Percentiles rank a stretch among this genome's conserved stretches.
These are phyloP conservation scores for Sciaenops ocellatus DNA, from an alignment of 2,797 vertebrate species.

Conservation along the genomic window DNA sequence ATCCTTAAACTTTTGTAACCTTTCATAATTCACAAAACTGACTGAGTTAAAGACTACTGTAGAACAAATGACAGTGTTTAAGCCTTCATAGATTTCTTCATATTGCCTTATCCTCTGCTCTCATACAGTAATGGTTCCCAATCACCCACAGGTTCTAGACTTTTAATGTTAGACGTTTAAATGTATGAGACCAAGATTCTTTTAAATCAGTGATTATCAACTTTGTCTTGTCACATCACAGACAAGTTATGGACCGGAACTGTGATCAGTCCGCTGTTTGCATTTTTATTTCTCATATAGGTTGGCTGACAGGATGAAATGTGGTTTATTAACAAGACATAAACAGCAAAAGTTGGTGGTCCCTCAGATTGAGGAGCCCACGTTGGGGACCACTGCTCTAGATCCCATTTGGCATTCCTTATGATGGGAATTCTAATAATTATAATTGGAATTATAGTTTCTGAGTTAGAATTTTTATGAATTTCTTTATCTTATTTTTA, in stretches of 20 bases:
- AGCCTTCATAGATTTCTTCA: background rate
- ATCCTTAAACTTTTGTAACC: background rate
- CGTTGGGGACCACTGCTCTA: background rate
- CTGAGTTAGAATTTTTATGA: background rate
- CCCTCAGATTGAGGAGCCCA: too few species aligned
- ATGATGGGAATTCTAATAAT: too few species aligned
- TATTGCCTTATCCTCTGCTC: too few species aligned
- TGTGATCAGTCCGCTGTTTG: background rate
- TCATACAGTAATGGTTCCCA: too few species aligned
- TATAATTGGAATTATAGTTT: too few species aligned
- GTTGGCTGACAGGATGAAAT: background rate
- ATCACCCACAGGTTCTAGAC: background rate
- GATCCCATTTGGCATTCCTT: background rate
- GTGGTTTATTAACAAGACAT: background rate
- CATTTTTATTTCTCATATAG: too few species aligned
- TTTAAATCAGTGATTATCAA: background rate
- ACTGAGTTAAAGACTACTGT: background rate
- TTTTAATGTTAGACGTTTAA: background rate
- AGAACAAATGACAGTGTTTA: background rate
- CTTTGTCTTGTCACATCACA: background rate
- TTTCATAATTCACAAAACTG: background rate
- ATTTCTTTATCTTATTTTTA: background rate
- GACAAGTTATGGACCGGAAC: background rate
- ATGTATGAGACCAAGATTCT: background rate
- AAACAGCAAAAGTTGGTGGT: background rate